Evolutionary conservation across 2,113 vertebrate species (phyloP), one percentile per base, ranked within the genome.

Genomic region (Megaceryle torquata): DNA sequence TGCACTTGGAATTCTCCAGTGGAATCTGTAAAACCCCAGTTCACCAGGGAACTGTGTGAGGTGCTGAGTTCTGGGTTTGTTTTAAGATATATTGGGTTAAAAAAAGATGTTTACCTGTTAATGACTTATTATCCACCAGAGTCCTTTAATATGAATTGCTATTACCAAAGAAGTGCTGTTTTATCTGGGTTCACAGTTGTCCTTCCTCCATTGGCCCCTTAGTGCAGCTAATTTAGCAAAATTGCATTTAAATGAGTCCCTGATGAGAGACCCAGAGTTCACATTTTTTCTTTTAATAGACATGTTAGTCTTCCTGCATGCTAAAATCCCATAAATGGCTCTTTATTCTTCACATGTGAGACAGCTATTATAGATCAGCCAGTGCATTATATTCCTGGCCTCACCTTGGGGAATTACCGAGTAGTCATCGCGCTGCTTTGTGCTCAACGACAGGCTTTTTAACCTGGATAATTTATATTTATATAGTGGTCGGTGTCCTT

Each of bases 231-330:
- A 97, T 98, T 98, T 97, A 97, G 90, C 90, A 93, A 97, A 98
- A 97, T 94, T 96, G 91, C 95, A 97, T 97, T 98, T 95, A 97
- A 97, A 97, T 98, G 94, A 96, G 96, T 97, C 96, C 95, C 97
- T 43, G 50, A 68, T 97, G 98, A 97, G 97, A 97, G 96, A 97
- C 95, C 95, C 78, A 35, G 91, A 96, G 97, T 96, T 98, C 96
- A 97, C 96, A 86, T 96, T 95, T 98, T 96, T 96, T 51, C 93
- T 97, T 97, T 97, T 97, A 98, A 98, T 97, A 97, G 98, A 95
- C 91, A 92, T 88, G 96, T 97, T 98, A 98, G 97, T 98, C 97
- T 97, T 97, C 72, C 93, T 96, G 92, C 94, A 94, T 96, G 97
- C 94, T 95, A 92, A 96, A 95, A 96, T 94, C 88, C 96, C 96